A percentile compares a stretch with the other conserved stretches of the same genome.
These are phyloP conservation scores for Chymomyza procnemis DNA, from an alignment of 2,888 invertebrate genomes.

Conservation along the genomic window DNA sequence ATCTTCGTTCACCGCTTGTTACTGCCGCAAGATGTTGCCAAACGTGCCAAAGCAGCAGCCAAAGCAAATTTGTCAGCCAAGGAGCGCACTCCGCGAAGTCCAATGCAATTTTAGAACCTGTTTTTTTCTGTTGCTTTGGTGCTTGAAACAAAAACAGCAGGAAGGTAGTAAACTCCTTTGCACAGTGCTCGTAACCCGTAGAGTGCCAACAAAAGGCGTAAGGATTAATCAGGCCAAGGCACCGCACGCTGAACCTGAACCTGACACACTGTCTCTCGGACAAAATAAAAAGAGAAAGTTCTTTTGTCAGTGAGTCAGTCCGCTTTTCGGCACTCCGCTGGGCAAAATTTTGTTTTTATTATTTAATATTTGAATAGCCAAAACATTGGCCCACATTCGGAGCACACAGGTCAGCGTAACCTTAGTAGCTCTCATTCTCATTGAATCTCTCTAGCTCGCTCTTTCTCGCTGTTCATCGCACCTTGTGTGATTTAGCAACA, in stretches of 20 bases:
- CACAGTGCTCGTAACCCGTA: not conserved
- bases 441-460: conserved; percentile 15
- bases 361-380: conserved; percentile 48
- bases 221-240: conserved; percentile 41
- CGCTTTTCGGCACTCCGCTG: conserved; percentile 8
- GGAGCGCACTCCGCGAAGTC: not conserved
- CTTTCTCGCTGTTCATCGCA: conserved; percentile 1
- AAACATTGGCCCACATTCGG: conserved; percentile 42
- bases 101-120: conserved; percentile 28
- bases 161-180: conserved; percentile 20
- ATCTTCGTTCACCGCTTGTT: conserved; percentile 57
- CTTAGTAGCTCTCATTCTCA: conserved; percentile 54
- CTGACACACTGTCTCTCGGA: not conserved
- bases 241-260: conserved; percentile 19
- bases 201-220: conserved; percentile 29
- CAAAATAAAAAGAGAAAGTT: conserved; percentile 60
- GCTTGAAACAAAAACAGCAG: conserved; percentile 18
- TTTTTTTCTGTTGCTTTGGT: conserved; percentile 29
- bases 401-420: conserved; percentile 19
- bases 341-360: conserved; percentile 41
- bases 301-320: conserved; percentile 42
- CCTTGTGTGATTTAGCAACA: not conserved
- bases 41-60: conserved; percentile 13
- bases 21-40: conserved; percentile 17
- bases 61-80: conserved; percentile 12